Conservation (phyloP, 2,113 vertebrate genomes). For the human (Homo sapiens) region DNA sequence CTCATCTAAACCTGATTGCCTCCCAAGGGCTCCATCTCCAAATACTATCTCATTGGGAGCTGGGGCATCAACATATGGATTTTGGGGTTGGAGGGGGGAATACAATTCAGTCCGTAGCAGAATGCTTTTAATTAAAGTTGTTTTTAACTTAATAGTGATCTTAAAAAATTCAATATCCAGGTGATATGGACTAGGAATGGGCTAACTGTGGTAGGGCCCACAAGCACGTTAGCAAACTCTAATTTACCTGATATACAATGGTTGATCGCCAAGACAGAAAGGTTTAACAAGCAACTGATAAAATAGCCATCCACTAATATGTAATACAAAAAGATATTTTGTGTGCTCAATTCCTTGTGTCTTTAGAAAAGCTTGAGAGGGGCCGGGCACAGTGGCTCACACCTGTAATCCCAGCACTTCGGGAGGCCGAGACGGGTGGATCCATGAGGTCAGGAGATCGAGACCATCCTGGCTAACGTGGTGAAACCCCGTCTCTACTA, state of each 20-base stretch:
- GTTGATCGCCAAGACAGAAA: background rate
- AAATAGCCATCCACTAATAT: background rate
- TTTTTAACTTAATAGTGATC: background rate
- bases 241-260: background rate
- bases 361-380: background rate
- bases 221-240: background rate
- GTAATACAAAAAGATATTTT: background rate
- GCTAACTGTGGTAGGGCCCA: background rate
- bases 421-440: no score
- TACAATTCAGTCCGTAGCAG: background rate
- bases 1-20: background rate
- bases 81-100: background rate
- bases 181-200: background rate
- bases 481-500: no score
- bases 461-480: no score
- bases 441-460: no score
- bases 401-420: no score
- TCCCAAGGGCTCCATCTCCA: background rate
- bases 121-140: background rate
- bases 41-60: background rate
- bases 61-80: background rate
- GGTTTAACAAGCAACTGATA: background rate
- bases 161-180: background rate
- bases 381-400: no score
- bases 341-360: background rate